phyloP scores from a whole-genome alignment of 1,140 invertebrate genomes.

The Micrasema minimum region DNA sequence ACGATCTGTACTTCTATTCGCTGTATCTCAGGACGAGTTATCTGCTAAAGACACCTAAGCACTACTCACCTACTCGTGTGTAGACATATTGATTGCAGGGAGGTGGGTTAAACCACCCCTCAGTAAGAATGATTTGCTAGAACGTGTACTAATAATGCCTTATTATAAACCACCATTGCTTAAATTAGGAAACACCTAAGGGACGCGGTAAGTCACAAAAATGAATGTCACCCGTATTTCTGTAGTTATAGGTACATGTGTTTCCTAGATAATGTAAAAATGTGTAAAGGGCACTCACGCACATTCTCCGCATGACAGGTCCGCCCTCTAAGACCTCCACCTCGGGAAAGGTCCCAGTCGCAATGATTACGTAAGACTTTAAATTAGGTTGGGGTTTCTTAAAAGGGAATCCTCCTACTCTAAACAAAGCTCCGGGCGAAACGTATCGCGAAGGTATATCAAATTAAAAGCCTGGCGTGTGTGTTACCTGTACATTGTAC shows the following conservation, averaged over 20 bases:
- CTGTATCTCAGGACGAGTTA: slow-evolving; percentile 7
- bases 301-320: slow-evolving; percentile 41
- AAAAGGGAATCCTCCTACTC: slow-evolving; percentile 48
- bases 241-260: neutral
- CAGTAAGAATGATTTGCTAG: neutral
- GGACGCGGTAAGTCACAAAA: too few relatives aligned
- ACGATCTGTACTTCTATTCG: slow-evolving; percentile 19
- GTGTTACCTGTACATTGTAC: neutral
- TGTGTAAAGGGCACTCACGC: slow-evolving; percentile 47
- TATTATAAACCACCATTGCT: neutral
- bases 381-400: slow-evolving; percentile 48
- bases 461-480: slow-evolving; percentile 41
- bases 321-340: neutral
- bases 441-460: slow-evolving; percentile 26
- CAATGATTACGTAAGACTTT: slow-evolving; percentile 45
- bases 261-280: slow-evolving; percentile 38
- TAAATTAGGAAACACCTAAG: too few relatives aligned
- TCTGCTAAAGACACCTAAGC: slow-evolving; percentile 14
- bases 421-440: slow-evolving; percentile 46
- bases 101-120: slow-evolving; percentile 2
- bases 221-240: neutral
- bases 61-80: neutral
- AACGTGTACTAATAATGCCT: neutral
- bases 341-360: slow-evolving; percentile 32
- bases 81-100: neutral